These are phyloP conservation scores for Oxyruncus cristatus DNA, from an alignment of 2,113 vertebrate species.

Conservation along the genomic window DNA sequence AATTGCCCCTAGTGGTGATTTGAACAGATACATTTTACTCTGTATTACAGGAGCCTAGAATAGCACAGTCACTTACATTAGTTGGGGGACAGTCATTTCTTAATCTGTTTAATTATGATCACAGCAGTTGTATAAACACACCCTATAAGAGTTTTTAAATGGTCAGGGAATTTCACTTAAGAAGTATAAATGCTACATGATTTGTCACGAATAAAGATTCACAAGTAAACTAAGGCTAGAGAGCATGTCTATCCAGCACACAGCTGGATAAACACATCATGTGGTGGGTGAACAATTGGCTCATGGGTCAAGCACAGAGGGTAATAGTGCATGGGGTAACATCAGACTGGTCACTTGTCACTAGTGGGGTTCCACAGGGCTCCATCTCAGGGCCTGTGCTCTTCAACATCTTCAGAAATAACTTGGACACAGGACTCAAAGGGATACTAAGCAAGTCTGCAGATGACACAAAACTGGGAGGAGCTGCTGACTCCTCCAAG, in stretches of 20 bases:
- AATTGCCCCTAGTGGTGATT: neutral
- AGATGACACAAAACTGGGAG: neutral
- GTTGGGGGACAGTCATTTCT: neutral
- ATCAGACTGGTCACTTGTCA: neutral
- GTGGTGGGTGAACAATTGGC: neutral
- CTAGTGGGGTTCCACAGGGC: neutral
- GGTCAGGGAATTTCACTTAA: neutral
- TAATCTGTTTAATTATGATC: neutral
- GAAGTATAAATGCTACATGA: neutral
- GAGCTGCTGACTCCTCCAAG: neutral
- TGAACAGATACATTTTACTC: neutral
- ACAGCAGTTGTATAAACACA: neutral
- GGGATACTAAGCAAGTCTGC: neutral
- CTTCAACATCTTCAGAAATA: neutral
- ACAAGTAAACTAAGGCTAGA: neutral
- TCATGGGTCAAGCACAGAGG: neutral
- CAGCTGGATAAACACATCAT: neutral
- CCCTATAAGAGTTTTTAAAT: neutral
- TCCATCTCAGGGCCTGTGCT: neutral
- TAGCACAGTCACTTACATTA: neutral
- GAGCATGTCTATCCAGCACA: neutral
- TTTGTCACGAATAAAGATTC: neutral
- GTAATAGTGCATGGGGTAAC: neutral
- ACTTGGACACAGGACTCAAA: neutral
- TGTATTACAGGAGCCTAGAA: neutral